phyloP scores from a whole-genome alignment of 1,140 invertebrate species.

The Onthophagus taurus region DNA sequence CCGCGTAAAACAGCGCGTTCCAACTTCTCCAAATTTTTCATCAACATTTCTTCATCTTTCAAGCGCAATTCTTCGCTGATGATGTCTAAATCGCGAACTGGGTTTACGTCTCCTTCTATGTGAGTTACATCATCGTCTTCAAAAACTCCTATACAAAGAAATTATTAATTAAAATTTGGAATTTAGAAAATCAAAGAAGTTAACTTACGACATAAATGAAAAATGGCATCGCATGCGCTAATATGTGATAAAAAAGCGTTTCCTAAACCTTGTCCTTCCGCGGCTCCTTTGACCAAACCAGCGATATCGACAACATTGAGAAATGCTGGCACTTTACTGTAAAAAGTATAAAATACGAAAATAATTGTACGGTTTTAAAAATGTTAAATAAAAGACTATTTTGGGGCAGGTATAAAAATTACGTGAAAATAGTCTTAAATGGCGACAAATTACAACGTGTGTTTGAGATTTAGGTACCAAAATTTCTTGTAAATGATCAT shows the following conservation, averaged over 20 bases:
- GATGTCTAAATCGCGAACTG: slow-evolving; percentile 91
- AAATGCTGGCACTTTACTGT: slow-evolving; percentile 93
- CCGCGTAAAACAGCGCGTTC: slow-evolving; percentile 81
- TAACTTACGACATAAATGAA: slow-evolving; percentile 90
- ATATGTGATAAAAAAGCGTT: slow-evolving; percentile 99
- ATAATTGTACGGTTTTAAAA: too few species aligned
- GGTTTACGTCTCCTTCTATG: slow-evolving; percentile 96
- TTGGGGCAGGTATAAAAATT: too few species aligned
- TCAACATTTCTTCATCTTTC: slow-evolving; percentile 86
- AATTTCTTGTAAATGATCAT: too few species aligned
- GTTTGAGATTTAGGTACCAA: too few species aligned
- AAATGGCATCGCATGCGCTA: slow-evolving; percentile 97
- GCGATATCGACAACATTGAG: slow-evolving; percentile 98
- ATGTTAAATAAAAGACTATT: too few species aligned
- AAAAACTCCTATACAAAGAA: slow-evolving; percentile 71
- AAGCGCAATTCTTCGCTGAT: slow-evolving; percentile 91
- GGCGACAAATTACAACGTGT: too few species aligned
- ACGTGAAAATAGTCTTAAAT: too few species aligned
- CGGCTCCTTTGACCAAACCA: slow-evolving; percentile 94
- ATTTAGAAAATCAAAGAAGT: neutral
- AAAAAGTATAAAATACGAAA: too few species aligned
- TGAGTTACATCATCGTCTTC: slow-evolving; percentile 98
- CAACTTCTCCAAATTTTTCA: slow-evolving; percentile 73
- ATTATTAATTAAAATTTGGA: neutral
- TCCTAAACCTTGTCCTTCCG: slow-evolving; percentile 95